Conservation (phyloP, 2,888 invertebrate species). For the Linnaemya tessellans region DNA sequence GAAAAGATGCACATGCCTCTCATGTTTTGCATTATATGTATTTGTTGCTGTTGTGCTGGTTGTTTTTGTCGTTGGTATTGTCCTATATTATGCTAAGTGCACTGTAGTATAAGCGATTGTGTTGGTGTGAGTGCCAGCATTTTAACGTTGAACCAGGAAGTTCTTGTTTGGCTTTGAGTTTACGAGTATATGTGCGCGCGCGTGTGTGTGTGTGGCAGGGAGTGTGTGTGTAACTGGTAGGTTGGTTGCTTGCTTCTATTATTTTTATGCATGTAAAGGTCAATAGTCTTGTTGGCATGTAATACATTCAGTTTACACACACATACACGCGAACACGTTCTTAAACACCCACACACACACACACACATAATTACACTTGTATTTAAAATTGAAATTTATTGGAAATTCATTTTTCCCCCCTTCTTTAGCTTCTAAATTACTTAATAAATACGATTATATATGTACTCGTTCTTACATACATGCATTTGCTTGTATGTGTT, state of each 20-base stretch:
- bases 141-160: slow-evolving; percentile 66
- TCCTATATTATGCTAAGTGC: slow-evolving; percentile 59
- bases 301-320: slow-evolving; percentile 33
- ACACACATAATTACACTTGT: neutral
- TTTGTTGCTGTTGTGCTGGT: slow-evolving; percentile 16
- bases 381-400: slow-evolving; percentile 62
- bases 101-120: slow-evolving; percentile 23
- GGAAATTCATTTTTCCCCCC: slow-evolving; percentile 14
- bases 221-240: slow-evolving; percentile 6
- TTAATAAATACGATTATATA: neutral
- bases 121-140: slow-evolving; percentile 38
- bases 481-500: neutral
- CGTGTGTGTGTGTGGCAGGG: slow-evolving; percentile 9
- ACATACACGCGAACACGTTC: too few species aligned
- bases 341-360: neutral
- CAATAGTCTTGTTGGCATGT: slow-evolving; percentile 68
- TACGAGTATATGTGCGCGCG: neutral
- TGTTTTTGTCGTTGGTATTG: slow-evolving; percentile 39
- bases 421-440: slow-evolving; percentile 15
- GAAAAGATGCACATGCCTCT: slow-evolving; percentile 37
- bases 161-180: slow-evolving; percentile 12
- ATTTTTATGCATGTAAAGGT: slow-evolving; percentile 67
- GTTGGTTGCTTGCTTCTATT: slow-evolving; percentile 41
- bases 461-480: too few species aligned
- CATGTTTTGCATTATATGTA: slow-evolving; percentile 13